Percentiles rank a stretch among this genome's conserved stretches.
Conservation (phyloP, 2,797 vertebrate genomes). For the Premnoplex brunnescens region DNA sequence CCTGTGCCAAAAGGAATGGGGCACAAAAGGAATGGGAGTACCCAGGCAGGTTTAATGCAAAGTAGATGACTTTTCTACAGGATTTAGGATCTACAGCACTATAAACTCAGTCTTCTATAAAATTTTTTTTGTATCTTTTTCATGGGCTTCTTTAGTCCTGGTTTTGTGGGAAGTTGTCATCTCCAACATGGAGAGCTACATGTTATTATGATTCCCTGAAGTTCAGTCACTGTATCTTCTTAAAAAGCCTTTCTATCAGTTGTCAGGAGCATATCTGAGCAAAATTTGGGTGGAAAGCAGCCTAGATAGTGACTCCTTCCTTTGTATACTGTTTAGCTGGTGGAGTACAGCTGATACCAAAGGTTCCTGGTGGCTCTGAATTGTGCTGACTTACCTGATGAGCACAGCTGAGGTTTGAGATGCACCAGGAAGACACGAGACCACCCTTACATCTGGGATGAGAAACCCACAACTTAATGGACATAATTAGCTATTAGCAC, state of each 20-base stretch:
- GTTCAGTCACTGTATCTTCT: background rate
- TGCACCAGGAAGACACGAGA: background rate
- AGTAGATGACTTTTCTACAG: background rate
- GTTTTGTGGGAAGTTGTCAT: background rate
- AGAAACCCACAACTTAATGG: background rate
- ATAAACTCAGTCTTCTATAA: background rate
- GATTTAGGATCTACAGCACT: background rate
- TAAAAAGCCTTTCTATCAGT: accelerated
- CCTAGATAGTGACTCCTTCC: background rate
- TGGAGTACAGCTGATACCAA: background rate
- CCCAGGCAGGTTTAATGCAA: background rate
- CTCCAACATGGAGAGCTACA: background rate
- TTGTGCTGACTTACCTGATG: background rate
- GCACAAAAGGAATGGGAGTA: background rate
- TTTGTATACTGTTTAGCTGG: background rate
- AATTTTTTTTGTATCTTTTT: background rate
- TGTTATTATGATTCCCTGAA: background rate
- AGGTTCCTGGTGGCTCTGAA: background rate
- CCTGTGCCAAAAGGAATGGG: background rate
- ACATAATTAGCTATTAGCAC: background rate
- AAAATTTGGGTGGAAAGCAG: background rate
- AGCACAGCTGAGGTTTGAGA: background rate
- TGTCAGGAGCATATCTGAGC: background rate
- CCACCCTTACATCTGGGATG: background rate
- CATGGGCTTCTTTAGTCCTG: background rate